phyloP scores from a whole-genome alignment of 2,113 vertebrate species.

The Natator depressus region DNA sequence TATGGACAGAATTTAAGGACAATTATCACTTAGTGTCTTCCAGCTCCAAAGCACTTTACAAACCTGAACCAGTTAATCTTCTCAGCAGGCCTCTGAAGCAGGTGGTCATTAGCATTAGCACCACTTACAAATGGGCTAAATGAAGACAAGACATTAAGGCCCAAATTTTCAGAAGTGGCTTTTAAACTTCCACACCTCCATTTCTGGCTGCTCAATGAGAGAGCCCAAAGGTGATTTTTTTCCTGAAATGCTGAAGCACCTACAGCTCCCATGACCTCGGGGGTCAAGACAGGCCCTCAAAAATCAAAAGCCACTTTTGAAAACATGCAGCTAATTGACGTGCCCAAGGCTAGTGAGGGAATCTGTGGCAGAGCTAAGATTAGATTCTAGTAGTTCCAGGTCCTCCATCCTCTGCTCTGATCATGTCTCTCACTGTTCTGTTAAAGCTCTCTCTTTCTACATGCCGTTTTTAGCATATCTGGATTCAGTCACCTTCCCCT shows the following conservation, averaged over 20 bases:
- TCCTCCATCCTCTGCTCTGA: background rate
- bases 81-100: background rate
- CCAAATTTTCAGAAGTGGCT: background rate
- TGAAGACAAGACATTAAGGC: background rate
- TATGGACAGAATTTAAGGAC: background rate
- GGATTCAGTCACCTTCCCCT: background rate
- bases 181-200: accelerated
- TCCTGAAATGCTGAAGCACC: background rate
- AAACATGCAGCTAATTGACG: background rate
- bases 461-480: background rate
- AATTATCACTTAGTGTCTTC: accelerated
- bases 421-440: background rate
- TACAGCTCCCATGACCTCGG: accelerated
- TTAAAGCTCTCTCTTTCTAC: background rate
- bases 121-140: background rate
- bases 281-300: background rate
- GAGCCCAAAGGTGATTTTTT: background rate
- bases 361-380: background rate
- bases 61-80: background rate
- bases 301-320: background rate
- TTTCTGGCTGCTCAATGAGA: background rate
- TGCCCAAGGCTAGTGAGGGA: background rate
- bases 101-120: background rate
- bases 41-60: background rate
- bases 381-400: background rate